phyloP scores from a whole-genome alignment of 2,888 invertebrate genomes.

The Hemicrepidius hirtus region DNA sequence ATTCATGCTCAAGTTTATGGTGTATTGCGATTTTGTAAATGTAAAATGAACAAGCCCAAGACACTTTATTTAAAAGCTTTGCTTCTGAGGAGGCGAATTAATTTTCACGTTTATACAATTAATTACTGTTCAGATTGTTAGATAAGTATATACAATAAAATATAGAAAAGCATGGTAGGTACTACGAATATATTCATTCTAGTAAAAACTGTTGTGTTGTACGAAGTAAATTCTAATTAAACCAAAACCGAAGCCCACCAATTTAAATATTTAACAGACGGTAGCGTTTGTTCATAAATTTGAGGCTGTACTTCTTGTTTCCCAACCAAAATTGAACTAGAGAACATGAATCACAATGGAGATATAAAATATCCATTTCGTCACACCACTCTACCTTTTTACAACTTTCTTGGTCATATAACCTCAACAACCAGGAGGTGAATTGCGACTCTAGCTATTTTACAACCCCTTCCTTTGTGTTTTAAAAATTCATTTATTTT shows the following conservation, averaged over 20 bases:
- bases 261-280: no score
- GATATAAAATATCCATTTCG: constrained; percentile 28
- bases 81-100: no score
- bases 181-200: no score
- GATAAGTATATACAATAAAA: no score
- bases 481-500: constrained; percentile 9
- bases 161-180: no score
- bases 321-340: constrained; percentile 11
- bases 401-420: constrained; percentile 30
- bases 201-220: no score
- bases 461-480: background rate
- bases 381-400: constrained; percentile 27
- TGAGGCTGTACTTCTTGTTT: background rate
- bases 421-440: constrained; percentile 18
- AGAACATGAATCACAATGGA: constrained; percentile 17
- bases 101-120: no score
- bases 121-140: no score
- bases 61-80: no score
- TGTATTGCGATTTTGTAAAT: background rate
- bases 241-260: no score
- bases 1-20: background rate
- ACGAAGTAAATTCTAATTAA: no score
- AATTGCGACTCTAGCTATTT: constrained; percentile 19
- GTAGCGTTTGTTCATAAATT: constrained; percentile 7
- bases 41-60: no score